Evolutionary conservation across 2,888 invertebrate species (phyloP).

Genomic region (Synergus gifuensis): DNA sequence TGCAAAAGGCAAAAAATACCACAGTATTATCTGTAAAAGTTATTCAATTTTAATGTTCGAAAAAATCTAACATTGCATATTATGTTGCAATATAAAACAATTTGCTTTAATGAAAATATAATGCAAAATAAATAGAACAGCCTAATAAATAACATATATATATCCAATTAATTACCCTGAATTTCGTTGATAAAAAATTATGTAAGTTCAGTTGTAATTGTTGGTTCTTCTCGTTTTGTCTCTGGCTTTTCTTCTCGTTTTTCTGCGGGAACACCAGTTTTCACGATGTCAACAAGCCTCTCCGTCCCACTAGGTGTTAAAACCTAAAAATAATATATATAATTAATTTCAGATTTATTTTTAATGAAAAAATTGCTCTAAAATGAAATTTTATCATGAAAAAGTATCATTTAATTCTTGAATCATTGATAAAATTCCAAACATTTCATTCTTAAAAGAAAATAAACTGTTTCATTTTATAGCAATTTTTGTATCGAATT

Average conservation of each 20-base stretch:
- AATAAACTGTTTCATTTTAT: no score
- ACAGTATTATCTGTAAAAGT: neutral
- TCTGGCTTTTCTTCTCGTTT: conserved; percentile 61
- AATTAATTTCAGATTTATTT: neutral
- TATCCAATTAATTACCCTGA: neutral
- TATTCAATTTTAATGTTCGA: neutral
- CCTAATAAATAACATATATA: neutral
- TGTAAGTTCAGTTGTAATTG: conserved; percentile 61
- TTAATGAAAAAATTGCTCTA: neutral
- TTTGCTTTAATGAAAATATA: neutral
- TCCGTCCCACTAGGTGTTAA: conserved; percentile 61
- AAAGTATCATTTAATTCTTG: neutral
- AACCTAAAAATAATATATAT: conserved; percentile 59
- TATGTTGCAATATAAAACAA: neutral
- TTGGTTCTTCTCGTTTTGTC: conserved; percentile 58
- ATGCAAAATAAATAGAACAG: neutral
- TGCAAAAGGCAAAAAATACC: neutral
- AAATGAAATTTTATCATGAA: neutral
- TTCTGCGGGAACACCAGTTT: conserved; percentile 69
- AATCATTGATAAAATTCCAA: neutral
- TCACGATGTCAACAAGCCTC: conserved; percentile 70
- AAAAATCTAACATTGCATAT: neutral
- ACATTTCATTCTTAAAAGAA: neutral
- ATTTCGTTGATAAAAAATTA: conserved; percentile 40
- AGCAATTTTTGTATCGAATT: neutral